Evolutionary conservation across 2,888 invertebrate species (phyloP), one percentile per base, ranked within the genome.

Genomic region (Coleophora deauratella): DNA sequence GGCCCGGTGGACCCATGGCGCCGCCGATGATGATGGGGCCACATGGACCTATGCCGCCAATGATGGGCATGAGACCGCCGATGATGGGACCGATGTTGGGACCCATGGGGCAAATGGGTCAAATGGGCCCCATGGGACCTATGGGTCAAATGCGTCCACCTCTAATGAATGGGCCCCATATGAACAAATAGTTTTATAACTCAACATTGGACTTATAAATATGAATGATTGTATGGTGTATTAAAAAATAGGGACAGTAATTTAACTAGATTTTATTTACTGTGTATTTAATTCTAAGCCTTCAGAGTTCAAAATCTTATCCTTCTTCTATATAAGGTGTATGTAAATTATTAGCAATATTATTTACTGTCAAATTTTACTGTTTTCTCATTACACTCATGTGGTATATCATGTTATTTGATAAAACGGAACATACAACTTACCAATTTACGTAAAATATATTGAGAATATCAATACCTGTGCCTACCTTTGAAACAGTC

Each of bases 21-120:
- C 91, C 91, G 59, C 91, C 91, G 1, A 93, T 93, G 92, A 93
- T 93, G 90, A 93, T 94, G 91, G 88, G 91, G 52, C 93, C 93
- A 1, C 93, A 93, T 13, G 91, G 92, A 40, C 92, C 91, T 4
- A 92, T 92, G 87, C 92, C 93, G 84, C 92, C 92, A 3, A 90
- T 89, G 68, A 91, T 91, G 91, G 90, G 89, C 49, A 89, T 89
- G 62, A 86, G 89, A 34, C 89, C 89, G 27, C 86, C 90, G 45
- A 91, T 91, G 61, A 90, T 93, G 87, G 92, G 93, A 2, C 91
- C 90, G 1, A 50, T 76, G 27, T 80, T 82, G 81, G 84, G 86
- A 14, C 81, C 77, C 15, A 87, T 88, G 77, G 89, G 90, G 0
- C 89, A 86, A 0, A 89, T 89, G 88, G 89, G 89, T 9, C 91